Percentiles rank a stretch among this genome's conserved stretches.
Evolutionary conservation across 2,113 vertebrate genomes (phyloP).

Genomic region (Climacteris rufus): DNA sequence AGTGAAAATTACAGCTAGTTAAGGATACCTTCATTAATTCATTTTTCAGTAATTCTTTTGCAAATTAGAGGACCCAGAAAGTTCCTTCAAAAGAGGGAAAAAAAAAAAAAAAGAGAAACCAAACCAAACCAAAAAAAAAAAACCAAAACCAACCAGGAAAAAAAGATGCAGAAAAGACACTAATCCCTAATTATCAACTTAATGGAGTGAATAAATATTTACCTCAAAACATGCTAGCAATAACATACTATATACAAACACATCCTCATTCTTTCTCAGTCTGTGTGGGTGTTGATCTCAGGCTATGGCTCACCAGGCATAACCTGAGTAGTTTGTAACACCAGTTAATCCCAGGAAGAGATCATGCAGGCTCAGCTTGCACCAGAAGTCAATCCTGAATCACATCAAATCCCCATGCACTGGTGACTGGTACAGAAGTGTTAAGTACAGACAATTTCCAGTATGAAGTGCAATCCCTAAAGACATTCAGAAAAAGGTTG

Average conservation of each 20-base stretch:
- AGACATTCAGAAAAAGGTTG: neutral
- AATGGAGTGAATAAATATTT: slow-evolving; percentile 30
- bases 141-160: neutral
- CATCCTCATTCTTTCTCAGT: neutral
- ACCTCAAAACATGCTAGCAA: slow-evolving; percentile 16
- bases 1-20: slow-evolving; percentile 5
- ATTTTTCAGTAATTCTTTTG: slow-evolving; percentile 8
- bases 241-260: neutral
- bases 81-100: neutral
- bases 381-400: neutral
- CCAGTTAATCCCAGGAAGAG: neutral
- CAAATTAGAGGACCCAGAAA: neutral
- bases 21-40: neutral
- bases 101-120: neutral
- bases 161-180: neutral
- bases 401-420: neutral
- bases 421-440: neutral
- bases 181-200: neutral
- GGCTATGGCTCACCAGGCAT: neutral
- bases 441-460: neutral
- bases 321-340: neutral
- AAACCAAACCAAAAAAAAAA: neutral
- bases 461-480: neutral
- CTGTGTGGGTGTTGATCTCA: neutral
- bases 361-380: neutral